Evolutionary conservation across 2,113 vertebrate genomes (phyloP).

Genomic region (Salvelinus sp.): DNA sequence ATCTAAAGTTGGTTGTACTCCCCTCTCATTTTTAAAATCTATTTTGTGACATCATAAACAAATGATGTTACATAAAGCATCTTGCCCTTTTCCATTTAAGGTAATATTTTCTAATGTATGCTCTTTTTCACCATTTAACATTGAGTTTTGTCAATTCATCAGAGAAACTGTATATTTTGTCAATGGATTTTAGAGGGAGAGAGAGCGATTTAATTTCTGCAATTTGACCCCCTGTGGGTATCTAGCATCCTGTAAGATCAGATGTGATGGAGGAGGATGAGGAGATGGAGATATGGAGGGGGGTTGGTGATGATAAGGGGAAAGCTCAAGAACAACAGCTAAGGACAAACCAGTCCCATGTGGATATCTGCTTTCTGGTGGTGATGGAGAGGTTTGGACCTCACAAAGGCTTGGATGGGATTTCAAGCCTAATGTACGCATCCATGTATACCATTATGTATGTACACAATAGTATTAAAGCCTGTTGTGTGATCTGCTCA

Average conservation of each 20-base stretch:
- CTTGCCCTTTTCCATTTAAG: background rate
- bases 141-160: background rate
- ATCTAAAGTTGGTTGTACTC: background rate
- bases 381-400: conserved; percentile 11
- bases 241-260: conserved; percentile 62
- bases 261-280: conserved; percentile 36
- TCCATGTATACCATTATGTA: conserved; percentile 31
- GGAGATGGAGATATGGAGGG: background rate
- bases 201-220: conserved; percentile 64
- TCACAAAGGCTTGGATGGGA: conserved; percentile 44
- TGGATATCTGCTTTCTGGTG: conserved; percentile 50
- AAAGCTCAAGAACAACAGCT: too few species aligned
- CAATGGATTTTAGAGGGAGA: conserved; percentile 50
- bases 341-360: conserved; percentile 51
- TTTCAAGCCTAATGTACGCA: background rate
- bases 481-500: conserved; percentile 48
- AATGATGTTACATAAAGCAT: too few species aligned
- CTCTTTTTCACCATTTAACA: background rate
- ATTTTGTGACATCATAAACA: too few species aligned
- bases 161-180: conserved; percentile 21
- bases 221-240: conserved; percentile 58
- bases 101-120: background rate
- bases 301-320: too few species aligned
- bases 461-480: conserved; percentile 51
- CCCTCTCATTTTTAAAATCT: background rate